phyloP scores from a whole-genome alignment of 2,113 vertebrate genomes.

The Rhombomys opimus region DNA sequence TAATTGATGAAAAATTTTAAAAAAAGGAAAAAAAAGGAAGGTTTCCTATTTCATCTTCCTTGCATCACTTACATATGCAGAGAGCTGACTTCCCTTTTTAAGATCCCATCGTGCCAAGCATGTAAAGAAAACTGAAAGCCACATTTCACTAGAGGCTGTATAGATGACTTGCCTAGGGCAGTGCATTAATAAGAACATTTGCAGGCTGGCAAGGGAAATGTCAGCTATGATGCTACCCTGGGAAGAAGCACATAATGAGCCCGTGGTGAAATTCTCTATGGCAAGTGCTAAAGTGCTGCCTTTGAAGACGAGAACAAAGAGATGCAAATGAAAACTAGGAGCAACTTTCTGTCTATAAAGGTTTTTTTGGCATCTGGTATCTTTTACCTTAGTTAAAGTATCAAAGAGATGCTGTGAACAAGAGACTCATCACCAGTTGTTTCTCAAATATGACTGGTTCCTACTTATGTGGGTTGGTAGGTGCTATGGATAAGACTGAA shows the following conservation, averaged over 20 bases:
- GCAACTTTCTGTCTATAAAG: conserved; percentile 50
- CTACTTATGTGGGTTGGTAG: neutral
- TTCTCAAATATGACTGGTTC: neutral
- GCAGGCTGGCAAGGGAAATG: neutral
- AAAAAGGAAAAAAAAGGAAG: too few species aligned
- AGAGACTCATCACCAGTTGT: neutral
- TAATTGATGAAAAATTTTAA: too few species aligned
- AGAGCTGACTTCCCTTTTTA: neutral
- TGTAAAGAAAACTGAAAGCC: conserved; percentile 28
- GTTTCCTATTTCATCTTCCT: neutral
- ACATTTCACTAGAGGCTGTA: conserved; percentile 40
- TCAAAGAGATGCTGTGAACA: conserved; percentile 34
- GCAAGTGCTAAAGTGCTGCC: neutral
- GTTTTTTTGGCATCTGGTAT: conserved; percentile 24
- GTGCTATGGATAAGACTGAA: neutral
- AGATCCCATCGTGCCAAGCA: neutral
- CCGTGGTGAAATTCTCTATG: neutral
- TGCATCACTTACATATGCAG: neutral
- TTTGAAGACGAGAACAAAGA: conserved; percentile 78
- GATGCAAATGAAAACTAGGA: conserved; percentile 65
- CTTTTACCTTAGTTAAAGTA: neutral
- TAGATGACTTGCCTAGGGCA: neutral
- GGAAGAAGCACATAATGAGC: conserved; percentile 29
- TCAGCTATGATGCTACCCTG: neutral
- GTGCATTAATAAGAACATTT: conserved; percentile 57